Percentiles rank a stretch among this genome's conserved stretches.
These are phyloP conservation scores for Aplochiton taeniatus DNA, from an alignment of 2,797 vertebrate species.

Conservation along the genomic window DNA sequence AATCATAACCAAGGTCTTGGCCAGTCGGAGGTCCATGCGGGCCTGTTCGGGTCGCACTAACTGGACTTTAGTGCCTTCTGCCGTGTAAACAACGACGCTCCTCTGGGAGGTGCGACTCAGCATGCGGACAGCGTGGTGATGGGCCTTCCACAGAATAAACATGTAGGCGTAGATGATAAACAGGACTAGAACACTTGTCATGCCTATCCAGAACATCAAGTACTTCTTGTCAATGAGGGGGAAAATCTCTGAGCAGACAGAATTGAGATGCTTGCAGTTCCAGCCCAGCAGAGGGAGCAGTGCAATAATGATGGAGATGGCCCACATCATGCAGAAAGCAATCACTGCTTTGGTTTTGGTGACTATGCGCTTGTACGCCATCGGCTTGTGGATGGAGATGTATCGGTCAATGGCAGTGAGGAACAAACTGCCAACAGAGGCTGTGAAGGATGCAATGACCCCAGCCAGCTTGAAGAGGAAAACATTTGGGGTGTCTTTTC, in stretches of 20 bases:
- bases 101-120: slow-evolving; percentile 93
- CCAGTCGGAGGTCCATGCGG: slow-evolving; percentile 97
- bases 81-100: slow-evolving; percentile 89
- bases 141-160: slow-evolving; percentile 98
- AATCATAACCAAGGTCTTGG: slow-evolving; percentile 97
- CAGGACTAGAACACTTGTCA: slow-evolving; percentile 89
- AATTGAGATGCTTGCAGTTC: slow-evolving; percentile 96
- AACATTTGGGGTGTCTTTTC: slow-evolving; percentile 91
- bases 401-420: slow-evolving; percentile 98
- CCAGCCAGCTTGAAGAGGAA: slow-evolving; percentile 97
- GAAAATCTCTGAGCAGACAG: slow-evolving; percentile 96
- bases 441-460: slow-evolving; percentile 96
- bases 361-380: slow-evolving; percentile 96
- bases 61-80: slow-evolving; percentile 94
- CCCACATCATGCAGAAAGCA: slow-evolving; percentile 97
- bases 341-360: slow-evolving; percentile 93
- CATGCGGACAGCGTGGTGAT: slow-evolving; percentile 95
- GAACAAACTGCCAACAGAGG: slow-evolving; percentile 96
- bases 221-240: slow-evolving; percentile 95
- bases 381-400: slow-evolving; percentile 94
- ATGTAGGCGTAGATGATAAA: slow-evolving; percentile 99
- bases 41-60: slow-evolving; percentile 91
- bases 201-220: slow-evolving; percentile 97
- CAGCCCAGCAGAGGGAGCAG: slow-evolving; percentile 95
- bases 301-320: slow-evolving; percentile 89